Percentiles rank a stretch among this genome's conserved stretches.
Conservation (phyloP, 2,888 invertebrate species). For the Drosophila barbarae region DNA sequence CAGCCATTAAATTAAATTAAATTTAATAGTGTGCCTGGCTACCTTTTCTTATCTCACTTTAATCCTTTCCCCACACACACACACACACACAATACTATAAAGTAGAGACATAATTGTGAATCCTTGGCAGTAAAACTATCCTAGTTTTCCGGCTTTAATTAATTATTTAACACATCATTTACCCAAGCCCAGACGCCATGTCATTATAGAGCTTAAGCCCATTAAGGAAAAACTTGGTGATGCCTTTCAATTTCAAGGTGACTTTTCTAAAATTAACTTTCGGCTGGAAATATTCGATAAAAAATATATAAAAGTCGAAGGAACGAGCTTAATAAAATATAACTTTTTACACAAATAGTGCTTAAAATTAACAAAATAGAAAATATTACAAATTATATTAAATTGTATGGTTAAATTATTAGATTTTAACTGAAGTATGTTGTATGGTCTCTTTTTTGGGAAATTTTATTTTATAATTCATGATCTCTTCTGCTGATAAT, state of each 20-base stretch:
- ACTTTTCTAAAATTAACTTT: neutral
- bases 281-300: neutral
- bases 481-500: too few species aligned
- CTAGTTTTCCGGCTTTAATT: neutral
- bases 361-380: too few species aligned
- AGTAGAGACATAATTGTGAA: neutral
- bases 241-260: neutral
- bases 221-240: neutral
- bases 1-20: neutral
- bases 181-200: conserved; percentile 1
- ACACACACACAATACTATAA: too few species aligned
- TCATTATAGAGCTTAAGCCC: neutral
- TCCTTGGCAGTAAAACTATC: conserved; percentile 1
- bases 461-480: too few species aligned
- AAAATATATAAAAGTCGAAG: too few species aligned
- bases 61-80: neutral
- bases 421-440: too few species aligned
- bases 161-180: conserved; percentile 6
- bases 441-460: too few species aligned
- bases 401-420: too few species aligned
- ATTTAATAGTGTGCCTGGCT: neutral
- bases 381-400: too few species aligned
- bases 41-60: neutral
- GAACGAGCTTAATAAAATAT: neutral
- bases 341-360: too few species aligned